These are phyloP conservation scores for Hanleya hanleyi DNA, from an alignment of 2,888 invertebrate species.

Conservation along the genomic window DNA sequence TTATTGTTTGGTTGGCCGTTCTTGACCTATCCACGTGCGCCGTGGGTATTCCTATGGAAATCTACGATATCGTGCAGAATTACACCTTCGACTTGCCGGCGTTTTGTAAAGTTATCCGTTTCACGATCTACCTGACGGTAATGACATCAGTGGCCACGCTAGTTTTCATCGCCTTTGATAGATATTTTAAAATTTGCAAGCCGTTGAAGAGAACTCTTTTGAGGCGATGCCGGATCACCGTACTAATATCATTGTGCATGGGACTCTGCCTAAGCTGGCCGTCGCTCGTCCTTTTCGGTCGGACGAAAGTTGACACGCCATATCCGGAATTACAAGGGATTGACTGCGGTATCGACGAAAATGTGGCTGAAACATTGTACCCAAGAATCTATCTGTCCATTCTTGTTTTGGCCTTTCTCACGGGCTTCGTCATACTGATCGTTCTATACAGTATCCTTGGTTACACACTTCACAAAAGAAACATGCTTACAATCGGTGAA, in stretches of 20 bases:
- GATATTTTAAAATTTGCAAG: constrained; percentile 1
- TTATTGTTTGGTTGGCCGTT: background rate
- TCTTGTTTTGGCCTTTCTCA: background rate
- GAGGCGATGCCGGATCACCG: background rate
- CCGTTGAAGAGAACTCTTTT: background rate
- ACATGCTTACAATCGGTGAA: background rate
- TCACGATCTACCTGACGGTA: background rate
- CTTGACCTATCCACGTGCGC: background rate
- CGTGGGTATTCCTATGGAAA: constrained; percentile 1
- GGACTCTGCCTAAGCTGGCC: background rate
- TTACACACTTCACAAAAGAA: background rate
- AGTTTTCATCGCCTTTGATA: constrained; percentile 1
- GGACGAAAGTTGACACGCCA: background rate
- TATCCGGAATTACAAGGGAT: background rate
- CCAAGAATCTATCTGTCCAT: background rate
- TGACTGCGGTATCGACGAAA: background rate
- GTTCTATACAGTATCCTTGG: background rate
- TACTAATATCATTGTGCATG: background rate
- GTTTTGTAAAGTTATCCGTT: background rate
- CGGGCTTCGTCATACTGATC: background rate
- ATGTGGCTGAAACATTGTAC: background rate
- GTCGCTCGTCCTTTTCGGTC: background rate
- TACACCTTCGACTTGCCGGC: background rate
- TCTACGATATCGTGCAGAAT: background rate
- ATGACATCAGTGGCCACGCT: constrained; percentile 6